Conservation (phyloP, 2,797 vertebrate genomes). For the Megaceryle alcyon region DNA sequence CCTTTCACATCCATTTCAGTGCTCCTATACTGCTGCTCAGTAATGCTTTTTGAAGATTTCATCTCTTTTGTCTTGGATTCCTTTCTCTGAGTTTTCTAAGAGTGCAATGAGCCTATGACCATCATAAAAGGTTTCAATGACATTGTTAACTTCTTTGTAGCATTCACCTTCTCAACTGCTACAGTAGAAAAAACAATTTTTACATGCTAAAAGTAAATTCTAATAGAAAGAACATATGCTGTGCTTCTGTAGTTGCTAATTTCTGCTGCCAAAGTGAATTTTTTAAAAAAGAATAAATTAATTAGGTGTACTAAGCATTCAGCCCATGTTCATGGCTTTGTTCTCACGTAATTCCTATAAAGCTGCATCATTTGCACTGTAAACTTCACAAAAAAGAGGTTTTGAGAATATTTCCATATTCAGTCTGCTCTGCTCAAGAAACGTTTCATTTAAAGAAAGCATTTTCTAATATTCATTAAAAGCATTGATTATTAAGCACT, state of each 20-base stretch:
- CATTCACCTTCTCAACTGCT: neutral
- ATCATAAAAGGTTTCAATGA: neutral
- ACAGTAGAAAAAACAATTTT: neutral
- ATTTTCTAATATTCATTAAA: neutral
- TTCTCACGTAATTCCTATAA: neutral
- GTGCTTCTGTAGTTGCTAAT: neutral
- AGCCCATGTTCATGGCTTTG: neutral
- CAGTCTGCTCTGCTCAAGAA: neutral
- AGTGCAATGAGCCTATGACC: neutral
- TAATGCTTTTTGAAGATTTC: neutral
- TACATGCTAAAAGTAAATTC: neutral
- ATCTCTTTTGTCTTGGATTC: neutral
- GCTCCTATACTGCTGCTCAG: neutral
- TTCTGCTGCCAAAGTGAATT: neutral
- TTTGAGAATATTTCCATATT: neutral
- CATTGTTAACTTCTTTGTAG: neutral
- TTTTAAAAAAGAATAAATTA: slow-evolving; percentile 33
- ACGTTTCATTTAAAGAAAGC: neutral
- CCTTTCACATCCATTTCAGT: neutral
- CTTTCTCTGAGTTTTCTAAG: neutral
- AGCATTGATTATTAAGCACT: neutral
- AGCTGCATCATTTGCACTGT: neutral
- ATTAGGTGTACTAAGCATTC: neutral
- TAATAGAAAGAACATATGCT: neutral
- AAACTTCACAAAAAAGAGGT: neutral